Evolutionary conservation across 2,888 invertebrate species (phyloP).

Genomic region (Ochropacha duplaris): DNA sequence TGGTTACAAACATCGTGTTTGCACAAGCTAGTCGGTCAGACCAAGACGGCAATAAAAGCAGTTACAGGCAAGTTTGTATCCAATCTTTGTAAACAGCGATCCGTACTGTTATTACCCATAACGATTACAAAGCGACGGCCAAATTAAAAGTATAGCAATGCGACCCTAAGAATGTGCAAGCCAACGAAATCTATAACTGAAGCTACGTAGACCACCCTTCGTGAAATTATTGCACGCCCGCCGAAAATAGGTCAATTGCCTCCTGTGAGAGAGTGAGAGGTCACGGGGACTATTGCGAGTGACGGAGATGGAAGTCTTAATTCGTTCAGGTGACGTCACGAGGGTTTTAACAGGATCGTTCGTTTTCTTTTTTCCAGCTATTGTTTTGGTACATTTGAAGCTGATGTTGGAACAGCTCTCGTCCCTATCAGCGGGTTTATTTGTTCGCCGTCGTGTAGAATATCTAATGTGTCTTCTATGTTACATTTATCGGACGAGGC

Average conservation of each 20-base stretch:
- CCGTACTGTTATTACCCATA: slow-evolving; percentile 43
- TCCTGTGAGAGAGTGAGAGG: slow-evolving; percentile 61
- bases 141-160: slow-evolving; percentile 48
- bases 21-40: slow-evolving; percentile 13
- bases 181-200: slow-evolving; percentile 58
- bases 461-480: slow-evolving; percentile 47
- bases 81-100: slow-evolving; percentile 47
- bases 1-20: slow-evolving; percentile 21
- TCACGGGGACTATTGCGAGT: slow-evolving; percentile 44
- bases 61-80: slow-evolving; percentile 40
- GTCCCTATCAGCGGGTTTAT: slow-evolving; percentile 42
- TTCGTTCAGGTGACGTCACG: slow-evolving; percentile 79
- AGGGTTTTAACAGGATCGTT: slow-evolving; percentile 65
- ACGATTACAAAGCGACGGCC: slow-evolving; percentile 45
- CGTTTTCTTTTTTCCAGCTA: slow-evolving; percentile 65
- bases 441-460: slow-evolving; percentile 41
- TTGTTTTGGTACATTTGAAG: slow-evolving; percentile 61
- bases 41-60: slow-evolving; percentile 40
- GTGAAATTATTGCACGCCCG: slow-evolving; percentile 76
- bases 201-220: slow-evolving; percentile 64
- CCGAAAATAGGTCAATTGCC: slow-evolving; percentile 82
- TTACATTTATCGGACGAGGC: slow-evolving; percentile 20
- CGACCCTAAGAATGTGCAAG: slow-evolving; percentile 64
- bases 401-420: slow-evolving; percentile 32
- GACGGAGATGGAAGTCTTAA: slow-evolving; percentile 66